Evolutionary conservation across 2,797 vertebrate genomes (phyloP).

Genomic region (Xenentodon cancila): DNA sequence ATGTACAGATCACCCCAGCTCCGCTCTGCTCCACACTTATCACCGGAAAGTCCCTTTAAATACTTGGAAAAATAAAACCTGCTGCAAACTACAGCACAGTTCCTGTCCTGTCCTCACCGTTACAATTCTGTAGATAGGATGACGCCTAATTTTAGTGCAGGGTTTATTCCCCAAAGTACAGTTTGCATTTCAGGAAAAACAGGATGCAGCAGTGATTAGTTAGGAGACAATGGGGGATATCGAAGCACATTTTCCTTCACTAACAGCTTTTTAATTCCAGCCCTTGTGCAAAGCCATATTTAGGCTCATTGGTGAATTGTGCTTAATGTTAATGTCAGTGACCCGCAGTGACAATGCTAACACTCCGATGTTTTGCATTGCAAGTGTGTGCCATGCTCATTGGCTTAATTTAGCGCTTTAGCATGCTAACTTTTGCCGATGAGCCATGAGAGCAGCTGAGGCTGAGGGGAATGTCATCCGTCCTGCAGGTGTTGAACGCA

Average conservation of each 20-base stretch:
- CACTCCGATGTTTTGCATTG: no score
- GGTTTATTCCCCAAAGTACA: constrained; percentile 31
- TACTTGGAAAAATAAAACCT: constrained; percentile 21
- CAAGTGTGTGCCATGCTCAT: no score
- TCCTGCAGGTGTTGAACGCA: no score
- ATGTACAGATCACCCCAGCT: neutral
- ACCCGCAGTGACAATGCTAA: no score
- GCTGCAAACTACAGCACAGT: constrained; percentile 11
- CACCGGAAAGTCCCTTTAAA: constrained; percentile 21
- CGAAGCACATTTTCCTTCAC: neutral
- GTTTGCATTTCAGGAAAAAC: constrained; percentile 57
- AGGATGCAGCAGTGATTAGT: neutral
- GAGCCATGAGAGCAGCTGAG: neutral
- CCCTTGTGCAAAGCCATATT: neutral
- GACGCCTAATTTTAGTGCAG: constrained; percentile 69
- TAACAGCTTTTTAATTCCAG: no score
- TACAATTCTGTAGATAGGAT: constrained; percentile 54
- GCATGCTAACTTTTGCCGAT: neutral
- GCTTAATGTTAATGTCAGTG: neutral
- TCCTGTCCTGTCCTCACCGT: constrained; percentile 11
- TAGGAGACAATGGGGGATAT: constrained; percentile 14
- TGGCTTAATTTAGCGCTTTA: neutral
- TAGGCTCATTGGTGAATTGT: neutral
- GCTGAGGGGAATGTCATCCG: no score
- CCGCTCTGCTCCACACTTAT: neutral